Base-by-base conservation (phyloP, 1,140 invertebrate species). In the Hestina assimilis region DNA sequence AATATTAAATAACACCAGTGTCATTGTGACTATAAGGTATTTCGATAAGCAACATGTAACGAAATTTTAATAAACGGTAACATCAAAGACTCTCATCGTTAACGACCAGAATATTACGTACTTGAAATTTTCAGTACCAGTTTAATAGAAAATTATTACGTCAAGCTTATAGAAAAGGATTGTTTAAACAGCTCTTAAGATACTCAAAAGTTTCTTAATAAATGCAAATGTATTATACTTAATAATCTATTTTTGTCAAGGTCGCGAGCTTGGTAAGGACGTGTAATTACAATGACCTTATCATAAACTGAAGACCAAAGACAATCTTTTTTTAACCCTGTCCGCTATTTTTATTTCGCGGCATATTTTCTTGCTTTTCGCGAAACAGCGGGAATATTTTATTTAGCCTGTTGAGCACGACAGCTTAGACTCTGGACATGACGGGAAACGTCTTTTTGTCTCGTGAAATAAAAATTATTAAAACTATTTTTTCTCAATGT, bases 141-240 rank as follows among this genome's bases (percentile, higher is more conserved):
- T 66, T 68, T 61, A 72, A 68, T 59, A 54, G 60, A 50, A 65
- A 59, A 61, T 68, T 59, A 62, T 62, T 38, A 46, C 43, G 41
- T 50, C 50, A 56, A 43, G 42, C 41, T 35, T 17, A 17, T 42
- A 19, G 20, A 51, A 58, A 55, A 51, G 29, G 24, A 54, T 51
- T 48, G 43, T 51, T 50, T 38, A 61, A 61, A 53, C 31, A 35
- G 14, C 8, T 38, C 17, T 38, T n/a, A 52, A 17, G 5, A 26
- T 48, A 21, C n/a, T 42, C 20, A 19, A 38, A 53, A 28, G 12
- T 17, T 35, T 19, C 21, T 31, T 52, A 26, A 56, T 29, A 46
- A 53, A 59, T 12, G 7, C 0, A 24, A 40, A 17, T 17, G 6
- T 41, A 46, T 20, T 51, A 48, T 51, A 38, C n/a, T 47, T 33